These are phyloP conservation scores for Heterodera carotae DNA, from an alignment of 1,140 invertebrate genomes.

Conservation along the genomic window DNA sequence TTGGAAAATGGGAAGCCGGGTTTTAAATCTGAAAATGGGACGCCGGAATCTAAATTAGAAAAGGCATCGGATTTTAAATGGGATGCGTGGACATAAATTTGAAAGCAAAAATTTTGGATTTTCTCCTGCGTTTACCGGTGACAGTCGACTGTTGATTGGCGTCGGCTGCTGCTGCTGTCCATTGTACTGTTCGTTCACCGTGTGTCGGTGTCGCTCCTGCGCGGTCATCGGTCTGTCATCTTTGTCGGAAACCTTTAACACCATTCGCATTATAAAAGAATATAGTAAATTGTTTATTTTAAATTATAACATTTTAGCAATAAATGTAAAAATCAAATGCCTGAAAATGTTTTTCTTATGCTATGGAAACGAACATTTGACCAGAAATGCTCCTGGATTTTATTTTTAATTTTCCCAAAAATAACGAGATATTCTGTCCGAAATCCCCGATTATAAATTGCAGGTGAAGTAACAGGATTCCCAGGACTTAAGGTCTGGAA, in stretches of 20 bases:
- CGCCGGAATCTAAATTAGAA: too few relatives aligned
- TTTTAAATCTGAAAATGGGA: too few relatives aligned
- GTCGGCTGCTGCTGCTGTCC: too few relatives aligned
- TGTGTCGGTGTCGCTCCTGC: slow-evolving; percentile 11
- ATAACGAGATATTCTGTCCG: neutral
- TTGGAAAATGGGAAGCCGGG: too few relatives aligned
- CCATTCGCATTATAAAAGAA: neutral
- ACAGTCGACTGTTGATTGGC: neutral
- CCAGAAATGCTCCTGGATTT: too few relatives aligned
- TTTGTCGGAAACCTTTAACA: neutral
- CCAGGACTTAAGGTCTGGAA: neutral
- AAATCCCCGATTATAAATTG: too few relatives aligned
- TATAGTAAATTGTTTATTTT: neutral
- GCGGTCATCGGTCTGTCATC: slow-evolving; percentile 16
- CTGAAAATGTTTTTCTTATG: too few relatives aligned
- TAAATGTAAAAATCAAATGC: too few relatives aligned
- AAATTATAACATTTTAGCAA: too few relatives aligned
- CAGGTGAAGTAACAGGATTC: neutral
- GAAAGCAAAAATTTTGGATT: neutral
- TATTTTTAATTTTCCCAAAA: neutral
- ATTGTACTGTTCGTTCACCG: slow-evolving; percentile 25
- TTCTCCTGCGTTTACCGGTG: slow-evolving; percentile 1
- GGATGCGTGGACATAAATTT: too few relatives aligned
- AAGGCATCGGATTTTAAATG: too few relatives aligned
- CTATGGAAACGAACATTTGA: too few relatives aligned